Evolutionary conservation across 2,888 invertebrate species (phyloP), one percentile per base, ranked within the genome.

Genomic region (Drosophila affinis): DNA sequence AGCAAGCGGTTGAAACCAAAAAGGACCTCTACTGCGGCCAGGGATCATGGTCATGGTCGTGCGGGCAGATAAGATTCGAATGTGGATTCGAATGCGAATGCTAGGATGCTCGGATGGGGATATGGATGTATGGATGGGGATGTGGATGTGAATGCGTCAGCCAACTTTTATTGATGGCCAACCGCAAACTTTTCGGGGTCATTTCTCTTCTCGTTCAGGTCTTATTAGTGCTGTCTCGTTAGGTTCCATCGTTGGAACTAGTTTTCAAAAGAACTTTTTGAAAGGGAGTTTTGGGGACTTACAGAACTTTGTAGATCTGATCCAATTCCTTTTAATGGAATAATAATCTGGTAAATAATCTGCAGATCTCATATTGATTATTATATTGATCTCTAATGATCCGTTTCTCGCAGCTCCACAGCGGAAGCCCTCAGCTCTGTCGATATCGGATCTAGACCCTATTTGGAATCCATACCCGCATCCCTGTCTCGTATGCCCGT

Each of bases 111-210:
- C 18, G 18, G 18, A 18, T 18, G 18, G 17, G 71, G 34, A 49
- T 57, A 44, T 44, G 14, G 17, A 7, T 18, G 18, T 32, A n/a
- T n/a, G n/a, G n/a, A n/a, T n/a, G n/a, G 17, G 71, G 34, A 49
- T 57, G 48, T 44, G 14, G 17, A 10, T 21, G 18, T 32, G 34
- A 3, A 70, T 64, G 73, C 62, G 67, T 53, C 61, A 65, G 72
- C 57, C 61, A 64, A 72, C 53, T 80, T 83, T 80, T 88, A 88
- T 87, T 88, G 88, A 88, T 83, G 84, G 67, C 45, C 45, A n/a
- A 32, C 75, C 72, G 72, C 76, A 73, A 73, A 73, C 72, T 73
- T 73, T 53, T 67, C 10, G 69, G 45, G 76, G 53, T 69, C 71
- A 68, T 39, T 65, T 52, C 34, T 47, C 46, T 32, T 49, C 12